These are phyloP conservation scores for Latrodectus hesperus DNA, from an alignment of 2,888 invertebrate genomes.

Conservation along the genomic window DNA sequence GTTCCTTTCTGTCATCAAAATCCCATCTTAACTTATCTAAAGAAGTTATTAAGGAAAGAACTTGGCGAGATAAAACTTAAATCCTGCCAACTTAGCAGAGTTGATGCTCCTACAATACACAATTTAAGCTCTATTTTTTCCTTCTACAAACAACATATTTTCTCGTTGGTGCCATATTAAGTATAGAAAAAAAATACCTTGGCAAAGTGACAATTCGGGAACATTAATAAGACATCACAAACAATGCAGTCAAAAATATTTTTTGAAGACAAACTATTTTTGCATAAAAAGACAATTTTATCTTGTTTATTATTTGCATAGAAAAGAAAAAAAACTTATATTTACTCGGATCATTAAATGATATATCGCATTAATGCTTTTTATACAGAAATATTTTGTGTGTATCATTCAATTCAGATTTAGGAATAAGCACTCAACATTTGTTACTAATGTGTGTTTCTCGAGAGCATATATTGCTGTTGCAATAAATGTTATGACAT, in stretches of 20 bases:
- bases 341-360: constrained; percentile 24
- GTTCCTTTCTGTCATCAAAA: neutral
- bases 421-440: too few relatives aligned
- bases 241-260: neutral
- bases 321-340: neutral
- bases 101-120: constrained; percentile 11
- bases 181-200: constrained; percentile 6
- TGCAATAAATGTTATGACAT: too few relatives aligned
- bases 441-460: too few relatives aligned
- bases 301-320: neutral
- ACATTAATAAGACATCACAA: constrained; percentile 41
- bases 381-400: neutral
- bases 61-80: constrained; percentile 19
- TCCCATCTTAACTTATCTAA: neutral
- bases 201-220: constrained; percentile 35
- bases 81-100: constrained; percentile 2
- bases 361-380: constrained; percentile 26
- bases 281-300: constrained; percentile 25
- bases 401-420: too few relatives aligned
- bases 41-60: neutral
- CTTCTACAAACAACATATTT: neutral
- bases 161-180: neutral
- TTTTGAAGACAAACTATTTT: constrained; percentile 8
- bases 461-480: too few relatives aligned
- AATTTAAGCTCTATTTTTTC: constrained; percentile 29